These are phyloP conservation scores for Mohoua ochrocephala DNA, from an alignment of 2,113 vertebrate genomes.

Conservation along the genomic window DNA sequence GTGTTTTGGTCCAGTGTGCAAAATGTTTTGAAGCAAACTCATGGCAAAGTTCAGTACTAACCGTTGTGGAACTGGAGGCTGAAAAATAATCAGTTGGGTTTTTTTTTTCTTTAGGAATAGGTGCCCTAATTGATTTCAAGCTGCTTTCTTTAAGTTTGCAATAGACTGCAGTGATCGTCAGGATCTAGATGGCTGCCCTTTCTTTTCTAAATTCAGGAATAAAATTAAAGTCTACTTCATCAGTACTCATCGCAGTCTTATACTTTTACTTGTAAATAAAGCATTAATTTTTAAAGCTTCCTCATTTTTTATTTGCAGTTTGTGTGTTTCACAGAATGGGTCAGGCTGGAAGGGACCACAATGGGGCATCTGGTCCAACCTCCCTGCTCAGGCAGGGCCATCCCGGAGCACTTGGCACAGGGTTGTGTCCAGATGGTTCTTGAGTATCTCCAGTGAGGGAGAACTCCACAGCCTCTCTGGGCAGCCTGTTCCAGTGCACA, in stretches of 20 bases:
- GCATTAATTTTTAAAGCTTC: neutral
- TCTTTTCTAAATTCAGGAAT: neutral
- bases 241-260: neutral
- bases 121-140: neutral
- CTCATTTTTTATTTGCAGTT: neutral
- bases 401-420: neutral
- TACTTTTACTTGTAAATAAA: neutral
- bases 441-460: neutral
- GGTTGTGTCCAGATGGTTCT: neutral
- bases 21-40: neutral
- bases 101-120: neutral
- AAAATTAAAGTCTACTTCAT: neutral
- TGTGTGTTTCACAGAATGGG: neutral
- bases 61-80: neutral
- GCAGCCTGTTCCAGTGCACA: neutral
- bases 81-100: neutral
- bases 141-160: neutral
- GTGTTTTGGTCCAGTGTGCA: neutral
- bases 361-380: neutral
- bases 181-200: neutral
- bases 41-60: neutral
- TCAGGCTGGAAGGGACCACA: neutral
- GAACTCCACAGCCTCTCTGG: neutral
- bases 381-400: neutral
- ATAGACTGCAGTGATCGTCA: neutral